These are phyloP conservation scores for Rugalucina vietnamica DNA, from an alignment of 2,888 invertebrate genomes.

Conservation along the genomic window DNA sequence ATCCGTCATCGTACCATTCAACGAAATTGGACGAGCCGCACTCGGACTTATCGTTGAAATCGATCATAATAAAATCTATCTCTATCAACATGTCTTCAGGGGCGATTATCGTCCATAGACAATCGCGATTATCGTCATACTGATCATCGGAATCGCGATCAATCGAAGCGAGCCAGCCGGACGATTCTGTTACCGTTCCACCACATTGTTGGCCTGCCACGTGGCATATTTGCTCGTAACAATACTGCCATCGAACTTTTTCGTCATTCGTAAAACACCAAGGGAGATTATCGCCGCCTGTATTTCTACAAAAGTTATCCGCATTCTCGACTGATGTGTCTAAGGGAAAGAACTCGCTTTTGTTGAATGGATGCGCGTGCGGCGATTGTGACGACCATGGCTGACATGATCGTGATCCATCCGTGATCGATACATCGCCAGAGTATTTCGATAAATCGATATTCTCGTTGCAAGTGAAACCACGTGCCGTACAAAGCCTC, in stretches of 20 bases:
- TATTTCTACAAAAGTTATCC: neutral
- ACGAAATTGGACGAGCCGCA: too few species aligned
- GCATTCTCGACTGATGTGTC: neutral
- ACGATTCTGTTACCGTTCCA: neutral
- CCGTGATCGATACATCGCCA: neutral
- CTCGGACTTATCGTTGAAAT: too few species aligned
- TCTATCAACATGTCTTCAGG: neutral
- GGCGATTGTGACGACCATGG: neutral
- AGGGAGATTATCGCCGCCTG: neutral
- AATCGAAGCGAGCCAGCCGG: neutral
- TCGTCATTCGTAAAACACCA: neutral
- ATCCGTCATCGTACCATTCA: too few species aligned
- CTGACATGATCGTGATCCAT: neutral
- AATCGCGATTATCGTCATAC: neutral
- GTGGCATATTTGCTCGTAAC: neutral
- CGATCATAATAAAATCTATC: neutral
- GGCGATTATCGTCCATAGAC: neutral
- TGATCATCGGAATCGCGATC: neutral
- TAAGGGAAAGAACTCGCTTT: neutral
- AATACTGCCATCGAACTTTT: neutral
- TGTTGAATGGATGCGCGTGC: neutral
- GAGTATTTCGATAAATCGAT: neutral
- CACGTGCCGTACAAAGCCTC: neutral
- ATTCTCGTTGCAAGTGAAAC: neutral
- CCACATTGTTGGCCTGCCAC: neutral